phyloP scores from a whole-genome alignment of 2,888 invertebrate species.

The Papilio elwesi region DNA sequence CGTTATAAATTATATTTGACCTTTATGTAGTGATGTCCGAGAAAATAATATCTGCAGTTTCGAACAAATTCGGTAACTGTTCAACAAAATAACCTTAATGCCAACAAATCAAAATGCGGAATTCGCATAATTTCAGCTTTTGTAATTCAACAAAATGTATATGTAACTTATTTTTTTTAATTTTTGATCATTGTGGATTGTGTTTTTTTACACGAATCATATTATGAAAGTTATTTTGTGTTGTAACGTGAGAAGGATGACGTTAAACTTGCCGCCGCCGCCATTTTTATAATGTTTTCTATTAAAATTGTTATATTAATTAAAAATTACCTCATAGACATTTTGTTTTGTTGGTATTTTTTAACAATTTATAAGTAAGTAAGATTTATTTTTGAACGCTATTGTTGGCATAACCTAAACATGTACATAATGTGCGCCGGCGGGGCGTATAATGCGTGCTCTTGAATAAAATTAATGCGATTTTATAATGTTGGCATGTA shows the following conservation, averaged over 20 bases:
- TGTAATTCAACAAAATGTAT: not conserved
- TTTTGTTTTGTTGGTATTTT: not conserved
- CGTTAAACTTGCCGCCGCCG: constrained; percentile 3
- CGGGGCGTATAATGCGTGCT: constrained; percentile 1
- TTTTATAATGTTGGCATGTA: constrained; percentile 25
- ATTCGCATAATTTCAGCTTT: not conserved
- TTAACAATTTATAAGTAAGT: not conserved
- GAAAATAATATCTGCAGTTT: not conserved
- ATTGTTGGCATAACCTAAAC: not conserved
- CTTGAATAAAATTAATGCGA: constrained; percentile 27
- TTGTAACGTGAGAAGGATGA: not conserved
- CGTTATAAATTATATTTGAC: constrained; percentile 4
- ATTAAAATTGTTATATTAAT: not conserved
- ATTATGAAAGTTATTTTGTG: too few relatives aligned
- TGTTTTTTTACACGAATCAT: too few relatives aligned
- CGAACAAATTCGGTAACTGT: constrained; percentile 31
- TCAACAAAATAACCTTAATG: constrained; percentile 6
- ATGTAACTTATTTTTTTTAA: not conserved
- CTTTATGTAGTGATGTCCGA: constrained; percentile 31
- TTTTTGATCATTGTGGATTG: too few relatives aligned
- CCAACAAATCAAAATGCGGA: not conserved
- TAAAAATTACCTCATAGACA: not conserved
- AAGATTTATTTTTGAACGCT: not conserved
- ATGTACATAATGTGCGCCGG: not conserved
- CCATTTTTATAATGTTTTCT: not conserved